phyloP scores from a whole-genome alignment of 2,113 vertebrate species.

The Promerops cafer region DNA sequence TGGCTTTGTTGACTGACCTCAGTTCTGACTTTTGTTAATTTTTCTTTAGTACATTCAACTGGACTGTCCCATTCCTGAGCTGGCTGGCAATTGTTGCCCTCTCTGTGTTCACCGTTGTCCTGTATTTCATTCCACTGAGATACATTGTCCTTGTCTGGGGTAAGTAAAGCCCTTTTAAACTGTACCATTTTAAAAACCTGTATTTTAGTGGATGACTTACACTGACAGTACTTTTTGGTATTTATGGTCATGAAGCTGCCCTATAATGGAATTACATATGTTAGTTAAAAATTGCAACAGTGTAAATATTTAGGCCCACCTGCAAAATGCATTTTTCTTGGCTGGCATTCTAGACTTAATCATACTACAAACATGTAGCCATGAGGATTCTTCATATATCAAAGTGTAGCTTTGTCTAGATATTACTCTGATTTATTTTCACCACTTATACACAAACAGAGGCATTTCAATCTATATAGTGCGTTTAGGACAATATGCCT shows the following conservation, averaged over 20 bases:
- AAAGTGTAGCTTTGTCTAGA: conserved; percentile 69
- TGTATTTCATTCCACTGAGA: conserved; percentile 95
- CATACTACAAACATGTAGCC: conserved; percentile 61
- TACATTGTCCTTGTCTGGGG: conserved; percentile 97
- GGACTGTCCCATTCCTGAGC: conserved; percentile 97
- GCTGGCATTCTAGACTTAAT: conserved; percentile 57
- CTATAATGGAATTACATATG: conserved; percentile 60
- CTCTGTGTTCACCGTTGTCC: conserved; percentile 77
- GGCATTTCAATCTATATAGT: conserved; percentile 46
- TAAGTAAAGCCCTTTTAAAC: conserved; percentile 75
- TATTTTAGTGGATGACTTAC: conserved; percentile 61
- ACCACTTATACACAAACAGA: conserved; percentile 52
- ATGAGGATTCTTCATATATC: conserved; percentile 64
- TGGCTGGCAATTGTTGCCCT: conserved; percentile 91
- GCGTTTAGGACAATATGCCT: conserved; percentile 48
- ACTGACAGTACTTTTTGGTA: conserved; percentile 34
- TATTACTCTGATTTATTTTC: conserved; percentile 72
- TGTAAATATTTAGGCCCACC: conserved; percentile 62
- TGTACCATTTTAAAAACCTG: conserved; percentile 4
- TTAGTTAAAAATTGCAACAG: conserved; percentile 67
- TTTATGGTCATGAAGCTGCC: conserved; percentile 63
- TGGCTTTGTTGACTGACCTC: not conserved
- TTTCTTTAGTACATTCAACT: conserved; percentile 90
- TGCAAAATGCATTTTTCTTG: conserved; percentile 69
- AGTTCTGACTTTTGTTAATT: conserved; percentile 30